These are phyloP conservation scores for Caloenas nicobarica DNA, from an alignment of 2,113 vertebrate genomes.

Conservation along the genomic window DNA sequence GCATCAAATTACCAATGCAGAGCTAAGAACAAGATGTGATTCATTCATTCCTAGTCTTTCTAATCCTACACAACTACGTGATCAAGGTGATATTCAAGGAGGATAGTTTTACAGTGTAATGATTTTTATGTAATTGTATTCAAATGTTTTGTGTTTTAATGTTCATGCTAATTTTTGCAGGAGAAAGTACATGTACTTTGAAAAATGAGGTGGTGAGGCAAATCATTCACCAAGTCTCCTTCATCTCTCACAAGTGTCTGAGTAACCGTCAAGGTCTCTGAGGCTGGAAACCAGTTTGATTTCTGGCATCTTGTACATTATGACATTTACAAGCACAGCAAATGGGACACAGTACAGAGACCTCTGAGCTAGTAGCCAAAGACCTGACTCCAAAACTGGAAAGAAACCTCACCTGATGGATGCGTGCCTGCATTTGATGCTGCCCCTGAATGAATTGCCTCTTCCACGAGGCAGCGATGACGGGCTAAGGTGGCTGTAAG, in stretches of 20 bases:
- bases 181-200: background rate
- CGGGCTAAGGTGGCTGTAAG: background rate
- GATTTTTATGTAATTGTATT: slow-evolving; percentile 29
- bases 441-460: background rate
- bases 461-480: accelerated
- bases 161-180: slow-evolving; percentile 19
- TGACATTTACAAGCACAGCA: background rate
- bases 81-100: slow-evolving; percentile 57
- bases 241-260: background rate
- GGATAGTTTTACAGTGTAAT: slow-evolving; percentile 14
- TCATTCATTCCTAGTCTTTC: slow-evolving; percentile 23
- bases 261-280: background rate
- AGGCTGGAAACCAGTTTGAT: background rate
- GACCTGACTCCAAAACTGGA: background rate
- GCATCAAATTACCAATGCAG: slow-evolving; percentile 41
- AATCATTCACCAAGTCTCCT: background rate
- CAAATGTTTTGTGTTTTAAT: slow-evolving; percentile 21
- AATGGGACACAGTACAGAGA: background rate
- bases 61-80: slow-evolving; percentile 3
- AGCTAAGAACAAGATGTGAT: slow-evolving; percentile 30
- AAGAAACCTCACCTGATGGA: background rate
- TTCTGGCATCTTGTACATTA: background rate
- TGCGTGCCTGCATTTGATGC: background rate
- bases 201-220: background rate
- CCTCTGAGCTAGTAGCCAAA: background rate